These are phyloP conservation scores for Eira barbara DNA, from an alignment of 2,113 vertebrate genomes.

Conservation along the genomic window DNA sequence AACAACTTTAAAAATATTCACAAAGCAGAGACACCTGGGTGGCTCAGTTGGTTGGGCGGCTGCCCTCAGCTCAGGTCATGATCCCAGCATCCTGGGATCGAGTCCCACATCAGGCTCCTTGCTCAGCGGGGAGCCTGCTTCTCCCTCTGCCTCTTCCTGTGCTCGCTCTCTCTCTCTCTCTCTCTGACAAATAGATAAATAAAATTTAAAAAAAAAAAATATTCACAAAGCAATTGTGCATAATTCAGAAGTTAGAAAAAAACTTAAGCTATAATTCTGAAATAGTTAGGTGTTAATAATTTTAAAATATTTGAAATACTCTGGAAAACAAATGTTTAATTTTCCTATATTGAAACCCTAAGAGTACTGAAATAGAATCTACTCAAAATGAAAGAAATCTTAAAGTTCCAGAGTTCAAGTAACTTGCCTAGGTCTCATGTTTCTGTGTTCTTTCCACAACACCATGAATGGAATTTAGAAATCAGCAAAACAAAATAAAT, in stretches of 20 bases:
- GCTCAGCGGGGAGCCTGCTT: too few species aligned
- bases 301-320: not conserved
- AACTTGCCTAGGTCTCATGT: not conserved
- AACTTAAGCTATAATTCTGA: not conserved
- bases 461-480: not conserved
- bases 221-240: not conserved
- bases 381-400: not conserved
- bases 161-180: too few species aligned
- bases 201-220: not conserved
- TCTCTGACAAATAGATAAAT: too few species aligned
- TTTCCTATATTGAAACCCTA: not conserved
- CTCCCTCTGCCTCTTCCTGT: too few species aligned
- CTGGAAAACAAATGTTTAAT: not conserved
- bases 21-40: not conserved
- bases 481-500: constrained; percentile 33
- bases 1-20: constrained; percentile 9
- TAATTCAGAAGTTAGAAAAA: not conserved
- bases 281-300: not conserved
- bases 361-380: not conserved
- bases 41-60: too few species aligned
- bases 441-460: not conserved
- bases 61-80: too few species aligned
- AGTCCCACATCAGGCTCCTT: too few species aligned
- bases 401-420: not conserved
- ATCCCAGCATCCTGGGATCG: too few species aligned